Conservation (phyloP, 2,797 vertebrate genomes). For the Columba guinea region DNA sequence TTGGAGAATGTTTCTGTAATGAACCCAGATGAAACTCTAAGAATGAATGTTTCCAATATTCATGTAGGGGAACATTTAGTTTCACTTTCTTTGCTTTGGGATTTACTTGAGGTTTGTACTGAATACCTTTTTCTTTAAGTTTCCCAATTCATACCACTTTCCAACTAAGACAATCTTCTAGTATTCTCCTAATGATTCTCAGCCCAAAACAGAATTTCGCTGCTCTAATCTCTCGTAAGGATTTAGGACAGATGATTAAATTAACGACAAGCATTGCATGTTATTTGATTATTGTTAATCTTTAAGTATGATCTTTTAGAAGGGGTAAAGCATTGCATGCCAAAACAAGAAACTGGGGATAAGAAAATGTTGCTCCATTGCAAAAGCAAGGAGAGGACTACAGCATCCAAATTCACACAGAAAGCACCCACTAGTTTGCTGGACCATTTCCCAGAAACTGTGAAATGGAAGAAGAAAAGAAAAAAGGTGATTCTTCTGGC, state of each 20-base stretch:
- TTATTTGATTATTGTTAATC: not conserved
- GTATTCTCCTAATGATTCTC: not conserved
- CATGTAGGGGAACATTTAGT: not conserved
- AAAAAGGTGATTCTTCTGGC: not conserved
- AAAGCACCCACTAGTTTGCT: not conserved
- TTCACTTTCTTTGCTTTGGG: not conserved
- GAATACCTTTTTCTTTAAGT: not conserved
- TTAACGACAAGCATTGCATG: not conserved
- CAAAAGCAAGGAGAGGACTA: not conserved
- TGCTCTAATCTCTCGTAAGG: not conserved
- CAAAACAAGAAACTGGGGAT: not conserved
- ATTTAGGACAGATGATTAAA: not conserved
- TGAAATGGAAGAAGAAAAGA: not conserved
- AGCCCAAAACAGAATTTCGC: not conserved
- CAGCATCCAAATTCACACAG: not conserved
- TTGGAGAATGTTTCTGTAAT: not conserved
- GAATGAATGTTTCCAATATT: not conserved
- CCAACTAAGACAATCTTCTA: not conserved
- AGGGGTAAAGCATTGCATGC: not conserved
- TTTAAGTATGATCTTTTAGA: not conserved
- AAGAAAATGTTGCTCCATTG: not conserved
- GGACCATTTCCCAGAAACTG: not conserved
- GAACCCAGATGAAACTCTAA: not conserved
- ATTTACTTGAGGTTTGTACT: not conserved
- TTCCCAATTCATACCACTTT: not conserved